Percentiles rank a stretch among this genome's conserved stretches.
These are phyloP conservation scores for mouse (Mus musculus) DNA, from an alignment of 2,113 vertebrate genomes.

Conservation along the genomic window DNA sequence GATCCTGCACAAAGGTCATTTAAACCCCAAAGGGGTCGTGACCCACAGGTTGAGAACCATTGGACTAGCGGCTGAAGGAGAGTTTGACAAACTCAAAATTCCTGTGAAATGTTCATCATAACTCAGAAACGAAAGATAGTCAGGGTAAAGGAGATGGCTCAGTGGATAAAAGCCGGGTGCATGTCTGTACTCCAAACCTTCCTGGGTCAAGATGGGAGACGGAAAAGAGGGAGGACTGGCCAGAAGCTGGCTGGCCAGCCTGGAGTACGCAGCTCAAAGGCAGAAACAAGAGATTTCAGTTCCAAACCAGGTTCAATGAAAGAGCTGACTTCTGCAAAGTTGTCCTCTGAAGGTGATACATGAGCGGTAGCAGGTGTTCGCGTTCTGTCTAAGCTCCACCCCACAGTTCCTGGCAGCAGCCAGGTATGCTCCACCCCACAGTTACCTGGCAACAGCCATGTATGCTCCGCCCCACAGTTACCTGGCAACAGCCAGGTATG, in stretches of 20 bases:
- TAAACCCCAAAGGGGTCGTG: background rate
- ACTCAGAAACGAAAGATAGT: background rate
- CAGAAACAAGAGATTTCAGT: background rate
- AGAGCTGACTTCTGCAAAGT: background rate
- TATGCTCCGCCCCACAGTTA: too few species aligned
- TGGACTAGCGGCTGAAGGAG: background rate
- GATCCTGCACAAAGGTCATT: background rate
- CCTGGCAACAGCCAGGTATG: too few species aligned
- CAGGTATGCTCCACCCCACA: too few species aligned
- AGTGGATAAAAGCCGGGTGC: background rate
- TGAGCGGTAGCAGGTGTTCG: too few species aligned
- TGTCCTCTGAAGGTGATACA: background rate
- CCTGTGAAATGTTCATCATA: background rate
- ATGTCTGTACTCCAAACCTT: background rate
- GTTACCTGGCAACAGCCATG: too few species aligned
- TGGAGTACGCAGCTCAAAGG: background rate
- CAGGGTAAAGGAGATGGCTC: background rate
- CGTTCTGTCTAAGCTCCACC: too few species aligned
- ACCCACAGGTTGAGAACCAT: background rate
- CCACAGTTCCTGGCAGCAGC: too few species aligned
- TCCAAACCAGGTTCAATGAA: background rate
- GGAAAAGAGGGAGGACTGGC: background rate
- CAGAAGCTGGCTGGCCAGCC: background rate
- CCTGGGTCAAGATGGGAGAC: background rate
- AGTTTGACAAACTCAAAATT: slow-evolving; percentile 7